A percentile compares a stretch with the other conserved stretches of the same genome.
phyloP scores from a whole-genome alignment of 2,888 invertebrate genomes.

The Drosophila borealis region DNA sequence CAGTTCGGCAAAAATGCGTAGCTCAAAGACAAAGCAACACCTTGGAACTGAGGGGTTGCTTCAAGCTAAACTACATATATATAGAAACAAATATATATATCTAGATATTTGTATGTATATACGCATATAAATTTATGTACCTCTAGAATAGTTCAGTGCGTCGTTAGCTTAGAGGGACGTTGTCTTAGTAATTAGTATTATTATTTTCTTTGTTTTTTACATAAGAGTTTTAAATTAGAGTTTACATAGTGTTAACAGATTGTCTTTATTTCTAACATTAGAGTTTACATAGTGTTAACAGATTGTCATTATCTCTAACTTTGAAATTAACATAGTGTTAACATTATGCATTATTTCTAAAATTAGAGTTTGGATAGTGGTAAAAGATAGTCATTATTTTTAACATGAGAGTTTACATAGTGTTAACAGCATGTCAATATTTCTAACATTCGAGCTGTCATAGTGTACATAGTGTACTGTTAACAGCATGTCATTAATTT shows the following conservation, averaged over 20 bases:
- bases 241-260: background rate
- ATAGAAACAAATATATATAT: slow-evolving; percentile 15
- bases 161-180: slow-evolving; percentile 29
- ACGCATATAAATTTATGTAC: background rate
- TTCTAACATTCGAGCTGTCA: too few relatives aligned
- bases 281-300: too few relatives aligned
- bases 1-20: slow-evolving; percentile 55
- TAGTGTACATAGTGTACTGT: too few relatives aligned
- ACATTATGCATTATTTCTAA: too few relatives aligned
- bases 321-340: too few relatives aligned
- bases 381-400: too few relatives aligned
- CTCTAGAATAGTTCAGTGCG: slow-evolving; percentile 11
- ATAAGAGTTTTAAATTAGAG: background rate
- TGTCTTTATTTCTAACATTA: too few relatives aligned
- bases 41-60: slow-evolving; percentile 62
- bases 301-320: too few relatives aligned
- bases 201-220: background rate
- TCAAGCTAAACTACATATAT: slow-evolving; percentile 15
- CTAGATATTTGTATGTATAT: slow-evolving; percentile 9
- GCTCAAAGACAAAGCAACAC: slow-evolving; percentile 72
- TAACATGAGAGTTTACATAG: too few relatives aligned
- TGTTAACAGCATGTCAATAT: too few relatives aligned
- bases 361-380: too few relatives aligned
- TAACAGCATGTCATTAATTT: too few relatives aligned
- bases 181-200: background rate